Percentiles rank a stretch among this genome's conserved stretches.
Conservation (phyloP, 2,113 vertebrate genomes). For the Leiothrix lutea region DNA sequence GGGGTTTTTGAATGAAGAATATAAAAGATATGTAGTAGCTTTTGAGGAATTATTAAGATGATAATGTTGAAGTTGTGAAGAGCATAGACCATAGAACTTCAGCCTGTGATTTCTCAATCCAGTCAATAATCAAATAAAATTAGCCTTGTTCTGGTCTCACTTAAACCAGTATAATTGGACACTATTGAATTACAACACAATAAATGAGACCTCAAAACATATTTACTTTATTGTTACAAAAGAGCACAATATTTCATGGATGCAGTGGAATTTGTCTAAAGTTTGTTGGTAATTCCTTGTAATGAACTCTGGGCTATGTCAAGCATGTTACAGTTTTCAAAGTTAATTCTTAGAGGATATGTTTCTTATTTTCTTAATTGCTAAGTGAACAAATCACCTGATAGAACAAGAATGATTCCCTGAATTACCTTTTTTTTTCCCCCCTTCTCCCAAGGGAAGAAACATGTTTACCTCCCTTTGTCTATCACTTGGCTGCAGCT, state of each 20-base stretch:
- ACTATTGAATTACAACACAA: not conserved
- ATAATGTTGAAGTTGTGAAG: not conserved
- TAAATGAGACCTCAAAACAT: constrained; percentile 1
- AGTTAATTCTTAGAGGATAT: not conserved
- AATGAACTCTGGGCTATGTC: not conserved
- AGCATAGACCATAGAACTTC: not conserved
- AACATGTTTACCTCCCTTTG: constrained; percentile 33
- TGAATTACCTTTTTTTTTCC: not conserved
- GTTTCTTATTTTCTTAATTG: not conserved
- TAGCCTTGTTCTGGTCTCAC: not conserved
- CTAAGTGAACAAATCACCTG: not conserved
- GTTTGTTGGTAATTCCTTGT: not conserved
- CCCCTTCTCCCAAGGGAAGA: not conserved
- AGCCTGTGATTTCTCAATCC: constrained; percentile 18
- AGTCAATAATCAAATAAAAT: constrained; percentile 18
- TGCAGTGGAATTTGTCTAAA: not conserved
- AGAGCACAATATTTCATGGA: not conserved
- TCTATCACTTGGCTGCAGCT: constrained; percentile 35
- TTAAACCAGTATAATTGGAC: not conserved
- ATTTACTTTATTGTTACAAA: constrained; percentile 21
- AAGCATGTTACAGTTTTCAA: not conserved
- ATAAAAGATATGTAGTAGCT: not conserved
- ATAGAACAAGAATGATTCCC: not conserved
- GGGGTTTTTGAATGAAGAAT: not conserved
- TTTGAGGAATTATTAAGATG: not conserved